These are phyloP conservation scores for Lampropteryx suffumata DNA, from an alignment of 2,888 invertebrate genomes.

Conservation along the genomic window DNA sequence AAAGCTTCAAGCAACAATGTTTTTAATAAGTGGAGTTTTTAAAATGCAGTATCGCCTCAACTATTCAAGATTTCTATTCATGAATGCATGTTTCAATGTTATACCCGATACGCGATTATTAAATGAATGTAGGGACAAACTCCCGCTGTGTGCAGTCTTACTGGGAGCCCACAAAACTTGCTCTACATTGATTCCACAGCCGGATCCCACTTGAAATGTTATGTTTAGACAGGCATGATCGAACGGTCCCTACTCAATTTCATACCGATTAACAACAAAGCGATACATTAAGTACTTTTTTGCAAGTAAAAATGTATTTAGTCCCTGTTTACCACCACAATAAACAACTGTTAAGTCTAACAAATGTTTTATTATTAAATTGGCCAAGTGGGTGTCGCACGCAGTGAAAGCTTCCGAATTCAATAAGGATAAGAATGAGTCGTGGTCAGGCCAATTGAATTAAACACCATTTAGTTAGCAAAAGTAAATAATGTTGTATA, in stretches of 20 bases:
- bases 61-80: constrained; percentile 29
- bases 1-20: neutral
- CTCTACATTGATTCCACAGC: constrained; percentile 45
- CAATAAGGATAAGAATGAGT: too few species aligned
- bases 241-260: constrained; percentile 37
- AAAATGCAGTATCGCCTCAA: constrained; percentile 24
- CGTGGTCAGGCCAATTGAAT: too few species aligned
- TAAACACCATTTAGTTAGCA: too few species aligned
- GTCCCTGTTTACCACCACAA: too few species aligned
- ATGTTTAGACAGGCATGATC: constrained; percentile 56
- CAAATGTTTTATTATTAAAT: too few species aligned
- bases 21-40: constrained; percentile 22
- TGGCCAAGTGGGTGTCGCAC: too few species aligned
- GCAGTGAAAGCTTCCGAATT: too few species aligned
- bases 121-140: constrained; percentile 63
- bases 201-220: constrained; percentile 51
- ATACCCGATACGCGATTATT: constrained; percentile 61
- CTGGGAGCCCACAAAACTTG: constrained; percentile 56
- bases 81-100: constrained; percentile 24
- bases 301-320: neutral
- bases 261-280: constrained; percentile 28
- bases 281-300: constrained; percentile 2
- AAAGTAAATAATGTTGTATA: too few species aligned
- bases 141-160: constrained; percentile 54
- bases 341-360: too few species aligned